These are phyloP conservation scores for Drosophila heteroneura DNA, from an alignment of 2,888 invertebrate species.

Conservation along the genomic window DNA sequence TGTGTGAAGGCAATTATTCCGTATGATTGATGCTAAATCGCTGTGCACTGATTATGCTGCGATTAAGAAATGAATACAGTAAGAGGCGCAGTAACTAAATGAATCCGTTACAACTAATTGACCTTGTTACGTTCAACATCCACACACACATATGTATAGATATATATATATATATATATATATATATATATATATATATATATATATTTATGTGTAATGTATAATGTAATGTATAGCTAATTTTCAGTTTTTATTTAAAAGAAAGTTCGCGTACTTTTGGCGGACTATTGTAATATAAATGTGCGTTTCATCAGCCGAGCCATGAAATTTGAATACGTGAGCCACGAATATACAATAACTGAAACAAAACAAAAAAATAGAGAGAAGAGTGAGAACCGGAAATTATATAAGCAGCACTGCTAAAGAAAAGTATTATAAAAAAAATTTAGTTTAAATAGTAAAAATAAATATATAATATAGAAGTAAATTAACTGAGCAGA, in stretches of 20 bases:
- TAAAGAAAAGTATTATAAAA: neutral
- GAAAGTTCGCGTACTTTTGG: conserved; percentile 16
- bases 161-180: neutral
- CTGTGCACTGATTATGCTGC: conserved; percentile 51
- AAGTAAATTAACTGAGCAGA: neutral
- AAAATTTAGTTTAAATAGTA: neutral
- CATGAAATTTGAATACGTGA: conserved; percentile 3
- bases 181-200: neutral
- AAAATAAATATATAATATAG: neutral
- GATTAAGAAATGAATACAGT: conserved; percentile 39
- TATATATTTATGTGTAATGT: neutral
- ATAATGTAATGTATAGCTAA: neutral
- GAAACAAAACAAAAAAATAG: neutral
- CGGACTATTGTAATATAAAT: conserved; percentile 26
- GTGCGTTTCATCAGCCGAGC: conserved; percentile 56
- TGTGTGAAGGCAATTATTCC: conserved; percentile 1
- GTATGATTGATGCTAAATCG: conserved; percentile 21
- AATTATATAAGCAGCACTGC: neutral
- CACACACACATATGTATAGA: neutral
- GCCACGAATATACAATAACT: neutral
- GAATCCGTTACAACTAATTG: conserved; percentile 41
- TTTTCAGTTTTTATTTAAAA: conserved; percentile 23
- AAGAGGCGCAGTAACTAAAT: conserved; percentile 46
- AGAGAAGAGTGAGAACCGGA: neutral
- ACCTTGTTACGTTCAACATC: conserved; percentile 27